These are phyloP conservation scores for Macroteleia sp. DNA, from an alignment of 2,888 invertebrate genomes.

Conservation along the genomic window DNA sequence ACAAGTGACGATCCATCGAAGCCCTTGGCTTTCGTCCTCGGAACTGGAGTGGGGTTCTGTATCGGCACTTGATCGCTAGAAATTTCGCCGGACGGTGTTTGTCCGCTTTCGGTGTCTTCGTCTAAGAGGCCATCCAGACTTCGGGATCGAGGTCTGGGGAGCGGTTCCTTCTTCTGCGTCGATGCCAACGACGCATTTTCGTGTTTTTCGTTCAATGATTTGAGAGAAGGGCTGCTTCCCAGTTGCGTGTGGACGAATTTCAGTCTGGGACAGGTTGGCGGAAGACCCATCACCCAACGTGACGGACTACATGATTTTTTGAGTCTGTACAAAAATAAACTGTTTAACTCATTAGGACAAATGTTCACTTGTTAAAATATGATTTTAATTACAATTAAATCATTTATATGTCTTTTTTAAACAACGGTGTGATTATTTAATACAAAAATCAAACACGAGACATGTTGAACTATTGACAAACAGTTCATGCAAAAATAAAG, in stretches of 20 bases:
- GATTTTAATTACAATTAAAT: too few relatives aligned
- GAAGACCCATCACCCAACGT: constrained; percentile 86
- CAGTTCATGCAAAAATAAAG: too few relatives aligned
- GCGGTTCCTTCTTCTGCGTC: constrained; percentile 71
- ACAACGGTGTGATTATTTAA: too few relatives aligned
- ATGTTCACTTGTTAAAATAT: too few relatives aligned
- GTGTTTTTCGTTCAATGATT: constrained; percentile 71
- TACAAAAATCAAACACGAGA: too few relatives aligned
- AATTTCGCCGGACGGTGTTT: not conserved
- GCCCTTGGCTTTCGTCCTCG: constrained; percentile 12
- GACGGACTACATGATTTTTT: constrained; percentile 88
- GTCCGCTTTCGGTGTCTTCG: constrained; percentile 68
- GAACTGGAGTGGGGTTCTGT: constrained; percentile 45
- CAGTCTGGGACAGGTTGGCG: constrained; percentile 79
- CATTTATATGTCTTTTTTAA: too few relatives aligned
- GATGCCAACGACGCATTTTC: constrained; percentile 73
- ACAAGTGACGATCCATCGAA: not conserved
- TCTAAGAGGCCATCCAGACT: constrained; percentile 88
- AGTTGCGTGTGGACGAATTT: constrained; percentile 77
- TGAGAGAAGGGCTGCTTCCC: constrained; percentile 76
- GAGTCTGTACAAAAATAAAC: too few relatives aligned
- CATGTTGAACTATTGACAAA: too few relatives aligned
- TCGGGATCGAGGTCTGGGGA: constrained; percentile 85
- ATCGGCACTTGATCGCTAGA: not conserved
- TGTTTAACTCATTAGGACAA: too few relatives aligned